Evolutionary conservation across 2,113 vertebrate species (phyloP), one percentile per base, ranked within the genome.

Genomic region (Gymnobelideus leadbeateri): DNA sequence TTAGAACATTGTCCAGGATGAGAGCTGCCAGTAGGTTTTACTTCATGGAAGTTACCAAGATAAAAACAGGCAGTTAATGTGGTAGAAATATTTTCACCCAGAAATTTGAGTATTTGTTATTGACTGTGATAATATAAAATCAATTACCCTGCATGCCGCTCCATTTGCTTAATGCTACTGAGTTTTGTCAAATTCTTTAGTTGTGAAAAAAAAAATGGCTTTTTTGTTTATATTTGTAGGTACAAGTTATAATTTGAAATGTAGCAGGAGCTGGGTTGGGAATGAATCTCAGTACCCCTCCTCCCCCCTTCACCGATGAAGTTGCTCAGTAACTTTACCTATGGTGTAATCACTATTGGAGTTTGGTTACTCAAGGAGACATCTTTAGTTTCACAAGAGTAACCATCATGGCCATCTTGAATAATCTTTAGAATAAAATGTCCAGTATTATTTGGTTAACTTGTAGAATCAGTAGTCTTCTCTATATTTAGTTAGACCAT

Each of bases 301-400:
- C 31, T 8, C 8, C 51, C 50, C 21, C 37, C 2, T 49, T 49
- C 47, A 49, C 47, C 4, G 89, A 19, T 26, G 89, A 91, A 54
- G 93, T 96, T 95, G 84, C 46, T 2, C 53, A 14, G 96, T 92
- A 96, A 51, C 91, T 46, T 23, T 24, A 92, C 91, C 89, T 90
- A 93, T 89, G 96, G 61, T 90, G 91, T 97, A 84, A 90, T 96
- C 37, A 95, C 89, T 51, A 23, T 92, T 89, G 23, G 1, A 23
- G 77, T 89, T 95, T 11, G 0, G 93, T 92, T 97, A 90, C 37
- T 95, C 77, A 90, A 94, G 98, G 96, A 96, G 97, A 93, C 92
- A 11, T 95, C 95, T 97, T 98, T 46, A 93, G 93, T 97, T 98
- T 97, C 97, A 52, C 55, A 1, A 91, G 95, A 93, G 91, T 92